Evolutionary conservation across 2,797 vertebrate genomes (phyloP).

Genomic region (Hoplostethus mediterraneus): DNA sequence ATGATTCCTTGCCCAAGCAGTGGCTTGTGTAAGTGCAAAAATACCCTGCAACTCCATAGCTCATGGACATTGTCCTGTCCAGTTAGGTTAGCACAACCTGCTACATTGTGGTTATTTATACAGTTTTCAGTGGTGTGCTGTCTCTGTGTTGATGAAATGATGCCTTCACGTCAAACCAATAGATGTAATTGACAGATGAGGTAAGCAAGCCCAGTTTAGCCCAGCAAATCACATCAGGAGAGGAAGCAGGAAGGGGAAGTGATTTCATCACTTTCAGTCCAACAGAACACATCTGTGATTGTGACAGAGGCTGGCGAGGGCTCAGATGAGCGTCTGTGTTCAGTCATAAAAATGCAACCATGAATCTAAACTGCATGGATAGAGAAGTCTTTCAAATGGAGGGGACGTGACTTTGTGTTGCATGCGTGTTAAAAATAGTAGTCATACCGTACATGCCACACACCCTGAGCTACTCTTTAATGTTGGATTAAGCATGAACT

Average conservation of each 20-base stretch:
- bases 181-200: slow-evolving; percentile 61
- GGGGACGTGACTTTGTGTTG: too few relatives aligned
- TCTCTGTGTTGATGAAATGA: slow-evolving; percentile 39
- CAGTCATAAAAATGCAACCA: slow-evolving; percentile 48
- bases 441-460: too few relatives aligned
- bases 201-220: slow-evolving; percentile 52
- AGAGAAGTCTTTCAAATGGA: slow-evolving; percentile 27
- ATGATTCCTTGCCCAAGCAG: slow-evolving; percentile 54
- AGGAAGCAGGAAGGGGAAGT: slow-evolving; percentile 62
- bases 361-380: slow-evolving; percentile 22
- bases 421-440: too few relatives aligned
- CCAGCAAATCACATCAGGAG: slow-evolving; percentile 71
- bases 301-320: slow-evolving; percentile 34
- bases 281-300: slow-evolving; percentile 52
- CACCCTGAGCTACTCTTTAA: too few relatives aligned
- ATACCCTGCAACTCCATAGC: slow-evolving; percentile 44
- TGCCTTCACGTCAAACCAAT: slow-evolving; percentile 24
- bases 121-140: slow-evolving; percentile 25
- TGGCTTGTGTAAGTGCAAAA: slow-evolving; percentile 58
- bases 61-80: slow-evolving; percentile 28
- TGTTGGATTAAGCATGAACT: too few relatives aligned
- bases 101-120: slow-evolving; percentile 37
- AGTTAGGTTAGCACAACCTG: slow-evolving; percentile 41
- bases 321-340: slow-evolving; percentile 44
- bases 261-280: slow-evolving; percentile 21